These are phyloP conservation scores for Salvelinus fontinalis DNA, from an alignment of 2,113 vertebrate genomes.

Conservation along the genomic window DNA sequence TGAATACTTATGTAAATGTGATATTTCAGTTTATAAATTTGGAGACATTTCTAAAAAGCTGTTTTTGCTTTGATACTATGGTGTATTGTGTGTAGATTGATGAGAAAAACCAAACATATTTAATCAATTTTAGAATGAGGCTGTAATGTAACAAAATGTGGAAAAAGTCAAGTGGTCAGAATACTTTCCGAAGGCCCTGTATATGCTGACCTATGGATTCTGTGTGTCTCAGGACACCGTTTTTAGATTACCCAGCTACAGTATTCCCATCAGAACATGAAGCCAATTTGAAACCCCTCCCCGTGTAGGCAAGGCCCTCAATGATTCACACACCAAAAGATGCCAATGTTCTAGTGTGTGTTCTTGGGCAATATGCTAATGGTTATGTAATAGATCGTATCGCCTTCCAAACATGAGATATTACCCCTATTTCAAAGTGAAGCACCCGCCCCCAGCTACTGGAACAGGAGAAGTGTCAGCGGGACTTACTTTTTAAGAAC, in stretches of 20 bases:
- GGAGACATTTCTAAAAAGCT: too few relatives aligned
- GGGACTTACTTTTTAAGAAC: conserved; percentile 19
- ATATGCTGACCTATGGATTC: too few relatives aligned
- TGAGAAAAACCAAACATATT: too few relatives aligned
- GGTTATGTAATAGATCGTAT: conserved; percentile 34
- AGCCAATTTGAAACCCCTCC: too few relatives aligned
- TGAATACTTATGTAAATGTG: too few relatives aligned
- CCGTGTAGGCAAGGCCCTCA: not conserved
- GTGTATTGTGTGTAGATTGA: too few relatives aligned
- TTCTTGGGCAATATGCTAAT: conserved; percentile 17
- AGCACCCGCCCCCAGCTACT: conserved; percentile 25
- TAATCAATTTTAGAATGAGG: too few relatives aligned
- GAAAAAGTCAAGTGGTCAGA: too few relatives aligned
- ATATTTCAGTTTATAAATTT: too few relatives aligned
- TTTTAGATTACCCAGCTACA: not conserved
- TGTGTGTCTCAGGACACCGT: not conserved
- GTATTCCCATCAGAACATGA: not conserved
- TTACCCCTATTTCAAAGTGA: conserved; percentile 16
- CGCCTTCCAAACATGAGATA: conserved; percentile 45
- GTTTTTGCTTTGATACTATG: too few relatives aligned
- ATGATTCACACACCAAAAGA: conserved; percentile 13
- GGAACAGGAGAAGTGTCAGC: conserved; percentile 4
- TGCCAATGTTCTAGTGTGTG: not conserved
- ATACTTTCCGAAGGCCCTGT: too few relatives aligned
- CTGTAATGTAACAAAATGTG: too few relatives aligned